Conservation (phyloP, 2,797 vertebrate genomes). For the Urophycis tenuis region DNA sequence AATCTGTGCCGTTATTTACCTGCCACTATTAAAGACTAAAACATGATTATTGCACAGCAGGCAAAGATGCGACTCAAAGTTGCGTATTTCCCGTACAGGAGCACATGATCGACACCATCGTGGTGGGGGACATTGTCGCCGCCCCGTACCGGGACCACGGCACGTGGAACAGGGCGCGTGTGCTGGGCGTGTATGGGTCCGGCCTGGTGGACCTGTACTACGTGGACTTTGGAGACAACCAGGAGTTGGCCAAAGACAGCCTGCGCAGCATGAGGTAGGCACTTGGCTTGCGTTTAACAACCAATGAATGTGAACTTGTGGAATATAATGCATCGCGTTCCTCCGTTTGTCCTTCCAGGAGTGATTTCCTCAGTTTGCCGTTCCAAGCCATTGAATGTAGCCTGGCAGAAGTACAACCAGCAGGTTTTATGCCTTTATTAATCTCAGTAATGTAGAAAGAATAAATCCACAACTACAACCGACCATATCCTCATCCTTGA, state of each 20-base stretch:
- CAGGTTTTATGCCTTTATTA: slow-evolving; percentile 61
- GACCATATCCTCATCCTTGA: not conserved
- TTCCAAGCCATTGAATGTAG: slow-evolving; percentile 92
- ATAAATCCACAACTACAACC: not conserved
- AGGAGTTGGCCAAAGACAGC: slow-evolving; percentile 62
- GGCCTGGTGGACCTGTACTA: slow-evolving; percentile 81
- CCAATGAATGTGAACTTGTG: not conserved
- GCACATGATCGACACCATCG: slow-evolving; percentile 60
- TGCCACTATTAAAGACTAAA: not conserved
- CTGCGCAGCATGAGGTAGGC: slow-evolving; percentile 77
- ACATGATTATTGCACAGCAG: no score
- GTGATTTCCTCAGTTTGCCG: slow-evolving; percentile 89
- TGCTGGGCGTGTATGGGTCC: slow-evolving; percentile 69
- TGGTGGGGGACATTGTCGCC: slow-evolving; percentile 82
- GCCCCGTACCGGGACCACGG: slow-evolving; percentile 66
- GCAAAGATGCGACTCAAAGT: not conserved
- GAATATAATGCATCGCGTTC: not conserved
- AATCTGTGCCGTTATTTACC: no score
- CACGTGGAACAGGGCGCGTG: slow-evolving; percentile 81
- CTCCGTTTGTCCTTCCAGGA: slow-evolving; percentile 64
- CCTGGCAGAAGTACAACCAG: slow-evolving; percentile 74
- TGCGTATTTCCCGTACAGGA: slow-evolving; percentile 55
- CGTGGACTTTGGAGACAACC: slow-evolving; percentile 87
- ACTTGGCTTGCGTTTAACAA: not conserved
- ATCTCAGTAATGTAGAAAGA: not conserved